phyloP scores from a whole-genome alignment of 2,888 invertebrate species.

The Hipparchia semele region DNA sequence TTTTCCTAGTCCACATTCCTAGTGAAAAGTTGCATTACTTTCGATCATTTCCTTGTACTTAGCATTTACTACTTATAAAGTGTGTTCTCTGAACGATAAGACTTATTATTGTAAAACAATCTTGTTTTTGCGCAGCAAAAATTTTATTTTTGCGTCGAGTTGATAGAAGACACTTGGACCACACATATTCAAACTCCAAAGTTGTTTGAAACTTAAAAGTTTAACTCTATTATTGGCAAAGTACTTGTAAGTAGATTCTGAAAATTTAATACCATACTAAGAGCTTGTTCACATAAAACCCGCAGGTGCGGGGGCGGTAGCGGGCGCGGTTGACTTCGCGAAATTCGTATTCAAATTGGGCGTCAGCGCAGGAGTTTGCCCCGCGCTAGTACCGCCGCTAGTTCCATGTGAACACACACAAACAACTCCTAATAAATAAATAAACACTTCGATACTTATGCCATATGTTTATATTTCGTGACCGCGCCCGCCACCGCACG shows the following conservation, averaged over 20 bases:
- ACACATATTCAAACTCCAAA: neutral
- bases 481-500: too few species aligned
- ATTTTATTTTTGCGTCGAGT: neutral
- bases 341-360: too few species aligned
- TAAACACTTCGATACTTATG: too few species aligned
- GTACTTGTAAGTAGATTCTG: neutral
- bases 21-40: neutral
- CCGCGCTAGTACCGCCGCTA: too few species aligned
- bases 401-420: too few species aligned
- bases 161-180: neutral
- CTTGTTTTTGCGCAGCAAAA: neutral
- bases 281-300: too few species aligned
- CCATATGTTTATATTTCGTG: too few species aligned
- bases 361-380: too few species aligned
- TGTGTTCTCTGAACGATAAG: neutral
- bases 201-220: neutral
- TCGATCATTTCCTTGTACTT: neutral
- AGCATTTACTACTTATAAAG: neutral
- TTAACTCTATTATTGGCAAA: neutral
- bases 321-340: too few species aligned
- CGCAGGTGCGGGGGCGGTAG: too few species aligned
- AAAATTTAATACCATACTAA: neutral
- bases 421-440: too few species aligned
- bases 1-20: neutral
- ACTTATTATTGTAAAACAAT: constrained; percentile 8